Conservation (phyloP, 1,140 invertebrate genomes). For the Oreohelix idahoensis region DNA sequence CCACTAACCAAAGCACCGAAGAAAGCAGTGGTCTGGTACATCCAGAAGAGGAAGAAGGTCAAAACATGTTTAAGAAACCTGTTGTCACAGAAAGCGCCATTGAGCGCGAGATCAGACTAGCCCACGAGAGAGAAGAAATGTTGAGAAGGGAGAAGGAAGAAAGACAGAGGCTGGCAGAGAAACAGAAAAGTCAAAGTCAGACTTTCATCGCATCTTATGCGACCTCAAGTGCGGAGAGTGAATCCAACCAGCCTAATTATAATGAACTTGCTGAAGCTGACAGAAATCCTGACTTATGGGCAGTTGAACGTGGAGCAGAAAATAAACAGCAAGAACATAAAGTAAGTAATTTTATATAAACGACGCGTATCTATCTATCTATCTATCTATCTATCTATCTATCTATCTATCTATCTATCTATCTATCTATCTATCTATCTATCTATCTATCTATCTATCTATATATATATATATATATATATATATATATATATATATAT, state of each 20-base stretch:
- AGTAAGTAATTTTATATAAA: not conserved
- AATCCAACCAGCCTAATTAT: conserved; percentile 58
- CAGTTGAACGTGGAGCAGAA: conserved; percentile 29
- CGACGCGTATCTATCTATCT: not conserved
- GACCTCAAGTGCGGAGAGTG: conserved; percentile 39
- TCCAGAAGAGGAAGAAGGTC: not conserved
- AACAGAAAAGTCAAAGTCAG: conserved; percentile 37
- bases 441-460: not conserved
- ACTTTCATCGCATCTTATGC: conserved; percentile 35
- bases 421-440: not conserved
- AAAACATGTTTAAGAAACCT: conserved; percentile 33
- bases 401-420: not conserved
- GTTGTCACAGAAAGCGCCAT: conserved; percentile 75
- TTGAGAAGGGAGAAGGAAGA: conserved; percentile 63
- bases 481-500: conserved; percentile 20
- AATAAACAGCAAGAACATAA: not conserved
- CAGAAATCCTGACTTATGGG: conserved; percentile 59
- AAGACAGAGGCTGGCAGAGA: conserved; percentile 47
- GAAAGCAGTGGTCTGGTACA: not conserved
- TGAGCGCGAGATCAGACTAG: conserved; percentile 76
- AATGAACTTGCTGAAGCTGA: conserved; percentile 69
- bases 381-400: not conserved
- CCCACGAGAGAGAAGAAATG: conserved; percentile 74
- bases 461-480: conserved; percentile 18
- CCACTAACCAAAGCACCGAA: not conserved